Evolutionary conservation across 2,888 invertebrate genomes (phyloP), one percentile per base, ranked within the genome.

Genomic region (Seira ritae): DNA sequence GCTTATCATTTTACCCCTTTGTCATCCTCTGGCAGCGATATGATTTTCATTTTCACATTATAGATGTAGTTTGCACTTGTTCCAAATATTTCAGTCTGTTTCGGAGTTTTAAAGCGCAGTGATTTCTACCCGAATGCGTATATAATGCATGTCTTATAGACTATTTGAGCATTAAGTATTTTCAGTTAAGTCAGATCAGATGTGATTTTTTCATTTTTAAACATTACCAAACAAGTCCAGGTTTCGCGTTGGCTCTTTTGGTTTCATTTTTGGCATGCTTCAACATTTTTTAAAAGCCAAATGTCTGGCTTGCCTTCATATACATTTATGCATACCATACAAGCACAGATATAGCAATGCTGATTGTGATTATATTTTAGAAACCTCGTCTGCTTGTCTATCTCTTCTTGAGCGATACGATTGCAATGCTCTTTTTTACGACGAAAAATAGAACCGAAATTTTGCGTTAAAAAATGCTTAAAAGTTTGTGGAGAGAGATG

Each of bases 191-290:
- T 50, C 50, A n/a, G 17, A 1, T 50, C 50, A 50, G 50, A 50
- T 15, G 6, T 50, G 50, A 50, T 50, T 50, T 50, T 73, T 65
- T 74, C 67, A 66, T 71, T 37, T 71, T 62, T 72, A 76, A 80
- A 84, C 80, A 81, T 84, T 84, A 84, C 84, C 84, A 84, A 84
- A 84, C 80, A 84, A 84, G 84, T 84, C 84, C 84, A 84, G 80
- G 84, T 84, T 77, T 66, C 65, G 72, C 55, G 60, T 82, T 69
- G 77, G 72, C 82, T 71, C 78, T 80, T 84, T 74, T 31, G 50
- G 20, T 73, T 46, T 84, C 79, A 65, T 76, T 76, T 80, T 79
- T 79, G 80, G 76, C 79, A 79, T 84, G 78, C 84, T 74, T 67
- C 79, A 70, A 74, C 79, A 74, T 75, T 68, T 76, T 77, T 42